A percentile compares a stretch with the other conserved stretches of the same genome.
Evolutionary conservation across 2,113 vertebrate species (phyloP).

Genomic region (Gavialis gangeticus): DNA sequence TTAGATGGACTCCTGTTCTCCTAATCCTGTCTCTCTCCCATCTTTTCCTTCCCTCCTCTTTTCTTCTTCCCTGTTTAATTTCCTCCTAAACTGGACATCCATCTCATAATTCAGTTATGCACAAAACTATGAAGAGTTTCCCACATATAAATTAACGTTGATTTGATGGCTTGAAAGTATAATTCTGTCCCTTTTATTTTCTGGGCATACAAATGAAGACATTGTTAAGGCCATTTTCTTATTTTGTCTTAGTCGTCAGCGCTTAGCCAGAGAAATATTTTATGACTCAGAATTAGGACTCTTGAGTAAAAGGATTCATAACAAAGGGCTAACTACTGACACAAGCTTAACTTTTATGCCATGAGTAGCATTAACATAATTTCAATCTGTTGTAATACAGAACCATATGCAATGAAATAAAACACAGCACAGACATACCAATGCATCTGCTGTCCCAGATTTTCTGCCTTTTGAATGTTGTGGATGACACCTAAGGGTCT

Average conservation of each 20-base stretch:
- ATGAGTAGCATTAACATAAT: neutral
- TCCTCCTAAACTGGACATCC: neutral
- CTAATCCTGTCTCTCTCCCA: neutral
- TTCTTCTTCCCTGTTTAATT: neutral
- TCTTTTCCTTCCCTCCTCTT: neutral
- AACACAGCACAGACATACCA: slow-evolving; percentile 10
- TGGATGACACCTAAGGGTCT: slow-evolving; percentile 35
- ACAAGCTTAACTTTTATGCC: neutral
- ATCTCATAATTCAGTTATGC: neutral
- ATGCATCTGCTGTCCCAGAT: slow-evolving; percentile 54
- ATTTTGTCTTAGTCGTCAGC: neutral
- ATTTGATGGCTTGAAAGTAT: neutral
- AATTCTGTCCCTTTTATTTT: neutral
- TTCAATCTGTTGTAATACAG: neutral
- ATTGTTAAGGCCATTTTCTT: neutral
- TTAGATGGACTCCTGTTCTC: neutral
- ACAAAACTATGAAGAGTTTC: no score
- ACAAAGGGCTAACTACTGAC: neutral
- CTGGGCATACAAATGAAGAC: neutral
- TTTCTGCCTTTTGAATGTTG: neutral
- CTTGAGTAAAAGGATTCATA: neutral
- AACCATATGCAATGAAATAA: slow-evolving; percentile 28
- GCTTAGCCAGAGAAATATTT: neutral
- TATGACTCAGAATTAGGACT: neutral
- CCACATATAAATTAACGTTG: neutral